Evolutionary conservation across 2,888 invertebrate genomes (phyloP), one percentile per base, ranked within the genome.

Genomic region (Chelonus formosanus): DNA sequence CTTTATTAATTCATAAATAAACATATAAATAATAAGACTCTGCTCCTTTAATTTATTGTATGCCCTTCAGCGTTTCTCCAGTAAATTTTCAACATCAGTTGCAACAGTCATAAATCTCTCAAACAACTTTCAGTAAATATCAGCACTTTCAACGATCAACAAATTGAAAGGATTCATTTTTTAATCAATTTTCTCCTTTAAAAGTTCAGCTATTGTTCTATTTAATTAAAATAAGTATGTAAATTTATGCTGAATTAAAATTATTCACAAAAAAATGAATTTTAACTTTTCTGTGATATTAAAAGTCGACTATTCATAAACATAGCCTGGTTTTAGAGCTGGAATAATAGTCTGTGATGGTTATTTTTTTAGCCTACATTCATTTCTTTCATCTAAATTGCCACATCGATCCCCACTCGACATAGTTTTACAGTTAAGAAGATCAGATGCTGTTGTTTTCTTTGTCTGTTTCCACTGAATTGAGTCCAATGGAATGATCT

Each of bases 401-500:
- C 50, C 35, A 5, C 34, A 65, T 61, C 55, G 65, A 65, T 65
- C 60, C 10, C 8, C 48, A 55, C 48, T 40, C 54, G 45, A 59
- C 55, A 61, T 36, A 59, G 40, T 43, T 44, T 31, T 59, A 45
- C 35, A 54, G 45, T 58, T n/a, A 53, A 32, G 52, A 7, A 52
- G 31, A 5, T 7, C 45, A 4, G 47, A 50, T 43, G 60, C 52
- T 48, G 47, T 44, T 67, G 57, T 67, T 69, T 69, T 61, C 61
- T 54, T 63, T 44, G 61, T 50, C 63, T 44, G 62, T 67, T 68
- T 68, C 56, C 56, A 65, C 47, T 53, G 54, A 65, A 59, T 40
- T 54, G 61, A 64, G 44, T 65, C 45, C 64, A 54, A 53, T 57
- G 52, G 64, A 65, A 70, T 67, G 56, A 63, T 70, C 70, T 65